Evolutionary conservation across 2,113 vertebrate species (phyloP).

Genomic region (Mola mola): DNA sequence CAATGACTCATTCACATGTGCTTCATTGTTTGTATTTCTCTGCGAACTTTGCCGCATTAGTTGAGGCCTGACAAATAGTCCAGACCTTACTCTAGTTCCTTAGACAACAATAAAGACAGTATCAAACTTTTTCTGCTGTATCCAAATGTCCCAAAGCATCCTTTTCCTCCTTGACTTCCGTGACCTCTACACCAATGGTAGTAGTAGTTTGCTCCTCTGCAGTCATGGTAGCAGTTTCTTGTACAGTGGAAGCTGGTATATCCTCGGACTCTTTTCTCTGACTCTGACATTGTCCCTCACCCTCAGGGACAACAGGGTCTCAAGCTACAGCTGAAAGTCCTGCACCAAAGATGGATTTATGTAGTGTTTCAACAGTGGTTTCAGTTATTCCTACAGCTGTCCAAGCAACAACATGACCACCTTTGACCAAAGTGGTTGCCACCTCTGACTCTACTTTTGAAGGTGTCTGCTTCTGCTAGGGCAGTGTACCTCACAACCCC

Average conservation of each 20-base stretch:
- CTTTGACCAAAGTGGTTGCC: slow-evolving; percentile 22
- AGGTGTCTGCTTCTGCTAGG: slow-evolving; percentile 17
- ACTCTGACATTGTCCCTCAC: slow-evolving; percentile 21
- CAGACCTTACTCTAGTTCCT: too few species aligned
- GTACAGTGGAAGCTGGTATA: background rate
- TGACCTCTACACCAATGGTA: background rate
- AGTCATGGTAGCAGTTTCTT: slow-evolving; percentile 7
- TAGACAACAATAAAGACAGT: too few species aligned
- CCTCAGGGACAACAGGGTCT: slow-evolving; percentile 22
- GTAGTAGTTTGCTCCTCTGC: slow-evolving; percentile 4
- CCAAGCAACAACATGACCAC: slow-evolving; percentile 10
- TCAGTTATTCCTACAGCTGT: slow-evolving; percentile 13
- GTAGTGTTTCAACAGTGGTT: slow-evolving; percentile 8
- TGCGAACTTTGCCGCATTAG: slow-evolving; percentile 4
- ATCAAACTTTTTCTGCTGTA: slow-evolving; percentile 8
- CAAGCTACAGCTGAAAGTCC: slow-evolving; percentile 11
- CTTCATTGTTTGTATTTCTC: slow-evolving; percentile 12
- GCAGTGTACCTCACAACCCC: slow-evolving; percentile 4
- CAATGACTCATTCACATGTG: slow-evolving; percentile 11
- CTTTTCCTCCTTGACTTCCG: slow-evolving; percentile 5
- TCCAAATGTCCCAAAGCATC: slow-evolving; percentile 1
- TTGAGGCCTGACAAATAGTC: too few species aligned
- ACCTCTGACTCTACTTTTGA: slow-evolving; percentile 28
- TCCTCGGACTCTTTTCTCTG: slow-evolving; percentile 26
- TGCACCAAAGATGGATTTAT: slow-evolving; percentile 18